Evolutionary conservation across 1,140 invertebrate species (phyloP), one percentile per base, ranked within the genome.

Genomic region (Polypedilum vanderplanki): DNA sequence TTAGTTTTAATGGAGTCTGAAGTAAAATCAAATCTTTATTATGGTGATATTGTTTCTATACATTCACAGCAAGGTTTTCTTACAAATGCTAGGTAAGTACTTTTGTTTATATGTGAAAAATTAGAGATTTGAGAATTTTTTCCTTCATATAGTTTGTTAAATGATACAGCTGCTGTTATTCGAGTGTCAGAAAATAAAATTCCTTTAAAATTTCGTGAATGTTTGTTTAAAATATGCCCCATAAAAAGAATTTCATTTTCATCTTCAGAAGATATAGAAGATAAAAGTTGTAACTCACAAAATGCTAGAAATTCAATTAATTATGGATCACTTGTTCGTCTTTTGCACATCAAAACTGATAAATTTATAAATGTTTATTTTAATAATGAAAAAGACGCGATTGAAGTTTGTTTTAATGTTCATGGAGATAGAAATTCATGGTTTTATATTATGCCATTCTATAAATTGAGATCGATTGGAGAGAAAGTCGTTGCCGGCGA

Each of bases 321-420:
- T 80, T 99, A 99, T 85, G 97, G 97, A 46, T 95, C 90, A 82
- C 94, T 97, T 74, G 88, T 99, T 57, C 97, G 98, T 88, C 83
- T 99, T 33, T 86, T 99, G 7, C 98, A 99, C 85, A 86, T 99
- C 74, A 99, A 99, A 85, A 98, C 96, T 33, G 99, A 99, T 85
- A 99, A 99, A 85, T 99, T 93, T 83, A 83, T 99, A 79, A 99
- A 98, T 15, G 97, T 98, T 4, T 99, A 99, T 83, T 98, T 98
- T 0, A 85, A 98, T 75, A 85, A 98, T 22, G 98, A 99, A 83
- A 97, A 98, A 80, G 98, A 99, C 86, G 98, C 98, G 0, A 99
- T 99, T 96, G 86, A 97, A 73, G 97, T 99, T 0, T 96, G 96
- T 78, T 85, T 99, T 74, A 98, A 99, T 84, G 90, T 92, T 18